Conservation (phyloP, 1,140 invertebrate species). For the Yoshiicerus persimilis region DNA sequence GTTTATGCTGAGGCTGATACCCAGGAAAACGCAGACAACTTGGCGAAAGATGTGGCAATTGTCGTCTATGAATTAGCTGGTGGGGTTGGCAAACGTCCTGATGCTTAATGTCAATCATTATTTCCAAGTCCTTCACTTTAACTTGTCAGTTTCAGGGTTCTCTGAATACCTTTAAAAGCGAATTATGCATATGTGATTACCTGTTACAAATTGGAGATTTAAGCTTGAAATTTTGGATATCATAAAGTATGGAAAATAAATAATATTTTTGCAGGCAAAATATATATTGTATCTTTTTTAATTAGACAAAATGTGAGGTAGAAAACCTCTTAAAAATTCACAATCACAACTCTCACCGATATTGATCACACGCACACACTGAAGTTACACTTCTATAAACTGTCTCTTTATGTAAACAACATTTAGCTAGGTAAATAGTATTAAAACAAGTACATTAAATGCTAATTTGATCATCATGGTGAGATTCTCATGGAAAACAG, state of each 20-base stretch:
- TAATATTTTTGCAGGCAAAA: too few species aligned
- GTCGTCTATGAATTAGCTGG: conserved; percentile 75
- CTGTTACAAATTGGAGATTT: too few species aligned
- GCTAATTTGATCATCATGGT: neutral
- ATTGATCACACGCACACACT: neutral
- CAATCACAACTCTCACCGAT: neutral
- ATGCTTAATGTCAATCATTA: neutral
- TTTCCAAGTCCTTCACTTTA: too few species aligned
- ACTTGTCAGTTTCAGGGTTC: too few species aligned
- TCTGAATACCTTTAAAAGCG: too few species aligned
- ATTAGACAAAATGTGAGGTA: neutral
- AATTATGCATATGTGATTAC: too few species aligned
- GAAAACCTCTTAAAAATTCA: neutral
- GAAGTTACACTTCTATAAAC: neutral
- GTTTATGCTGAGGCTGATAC: conserved; percentile 93
- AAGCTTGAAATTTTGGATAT: too few species aligned
- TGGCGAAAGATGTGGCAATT: conserved; percentile 73
- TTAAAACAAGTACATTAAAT: neutral
- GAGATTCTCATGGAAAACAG: neutral
- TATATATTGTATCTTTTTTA: neutral
- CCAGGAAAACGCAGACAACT: conserved; percentile 67
- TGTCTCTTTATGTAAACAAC: neutral
- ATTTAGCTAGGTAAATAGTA: neutral
- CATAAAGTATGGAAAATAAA: too few species aligned
- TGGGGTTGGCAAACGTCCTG: conserved; percentile 61